Percentiles rank a stretch among this genome's conserved stretches.
Conservation (phyloP, 2,797 vertebrate genomes). For the Pogoniulus pusillus region DNA sequence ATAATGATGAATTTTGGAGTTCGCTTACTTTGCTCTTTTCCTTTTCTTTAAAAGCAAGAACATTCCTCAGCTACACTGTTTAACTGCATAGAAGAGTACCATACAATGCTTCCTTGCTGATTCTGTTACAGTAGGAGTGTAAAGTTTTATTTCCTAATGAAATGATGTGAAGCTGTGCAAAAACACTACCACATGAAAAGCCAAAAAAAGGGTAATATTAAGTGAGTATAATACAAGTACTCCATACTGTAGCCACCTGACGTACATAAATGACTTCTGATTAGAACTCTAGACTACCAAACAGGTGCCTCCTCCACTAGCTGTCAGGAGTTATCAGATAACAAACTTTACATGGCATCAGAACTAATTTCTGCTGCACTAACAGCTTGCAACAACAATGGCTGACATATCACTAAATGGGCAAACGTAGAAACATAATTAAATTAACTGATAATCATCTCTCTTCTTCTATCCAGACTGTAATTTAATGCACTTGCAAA, state of each 20-base stretch:
- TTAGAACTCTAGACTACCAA: constrained; percentile 60
- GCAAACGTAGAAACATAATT: constrained; percentile 80
- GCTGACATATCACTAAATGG: constrained; percentile 74
- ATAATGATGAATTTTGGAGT: background rate
- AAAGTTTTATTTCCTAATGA: background rate
- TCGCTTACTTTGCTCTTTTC: background rate
- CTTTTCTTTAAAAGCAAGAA: background rate
- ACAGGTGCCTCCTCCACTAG: constrained; percentile 33
- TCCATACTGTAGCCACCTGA: constrained; percentile 34
- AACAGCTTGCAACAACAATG: constrained; percentile 69
- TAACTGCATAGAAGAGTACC: background rate
- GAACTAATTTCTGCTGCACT: constrained; percentile 61
- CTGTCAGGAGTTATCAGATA: constrained; percentile 71
- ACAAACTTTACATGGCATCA: constrained; percentile 68
- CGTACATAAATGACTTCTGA: constrained; percentile 65
- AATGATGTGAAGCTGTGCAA: background rate
- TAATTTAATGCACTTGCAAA: constrained; percentile 79
- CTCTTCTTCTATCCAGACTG: constrained; percentile 74
- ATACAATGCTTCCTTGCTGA: background rate
- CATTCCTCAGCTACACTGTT: background rate
- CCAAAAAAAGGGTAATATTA: background rate
- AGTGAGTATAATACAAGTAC: background rate
- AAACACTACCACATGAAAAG: background rate
- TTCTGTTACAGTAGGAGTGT: background rate
- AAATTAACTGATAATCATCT: constrained; percentile 84